Conservation (phyloP, 2,113 vertebrate species). For the Panthera uncia region DNA sequence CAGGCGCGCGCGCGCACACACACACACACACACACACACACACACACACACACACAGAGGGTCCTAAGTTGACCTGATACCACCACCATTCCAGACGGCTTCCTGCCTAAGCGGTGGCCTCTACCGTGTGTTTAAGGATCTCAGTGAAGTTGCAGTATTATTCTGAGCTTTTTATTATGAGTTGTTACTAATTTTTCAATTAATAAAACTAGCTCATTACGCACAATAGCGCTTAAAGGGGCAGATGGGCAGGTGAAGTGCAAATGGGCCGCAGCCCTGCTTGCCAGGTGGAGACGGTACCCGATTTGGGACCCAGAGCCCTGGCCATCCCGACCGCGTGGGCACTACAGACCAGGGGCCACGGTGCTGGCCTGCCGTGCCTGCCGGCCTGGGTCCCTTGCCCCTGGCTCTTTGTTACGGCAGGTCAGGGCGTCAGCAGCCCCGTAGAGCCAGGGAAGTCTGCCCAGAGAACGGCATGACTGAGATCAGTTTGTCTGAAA, state of each 20-base stretch:
- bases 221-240: neutral
- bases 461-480: neutral
- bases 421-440: neutral
- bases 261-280: too few species aligned
- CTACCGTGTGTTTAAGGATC: neutral
- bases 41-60: neutral
- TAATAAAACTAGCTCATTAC: neutral
- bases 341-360: neutral
- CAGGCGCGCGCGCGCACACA: neutral
- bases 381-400: neutral
- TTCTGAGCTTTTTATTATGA: neutral
- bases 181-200: neutral
- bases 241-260: neutral
- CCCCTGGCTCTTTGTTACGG: neutral
- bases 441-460: neutral
- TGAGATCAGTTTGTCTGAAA: neutral
- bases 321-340: accelerated
- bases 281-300: too few species aligned
- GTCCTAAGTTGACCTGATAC: neutral
- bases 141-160: neutral
- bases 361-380: accelerated
- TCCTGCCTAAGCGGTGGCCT: neutral
- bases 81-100: neutral
- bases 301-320: neutral
- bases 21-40: neutral